Percentiles rank a stretch among this genome's conserved stretches.
These are phyloP conservation scores for Mythimna loreyi DNA, from an alignment of 2,888 invertebrate genomes.

Conservation along the genomic window DNA sequence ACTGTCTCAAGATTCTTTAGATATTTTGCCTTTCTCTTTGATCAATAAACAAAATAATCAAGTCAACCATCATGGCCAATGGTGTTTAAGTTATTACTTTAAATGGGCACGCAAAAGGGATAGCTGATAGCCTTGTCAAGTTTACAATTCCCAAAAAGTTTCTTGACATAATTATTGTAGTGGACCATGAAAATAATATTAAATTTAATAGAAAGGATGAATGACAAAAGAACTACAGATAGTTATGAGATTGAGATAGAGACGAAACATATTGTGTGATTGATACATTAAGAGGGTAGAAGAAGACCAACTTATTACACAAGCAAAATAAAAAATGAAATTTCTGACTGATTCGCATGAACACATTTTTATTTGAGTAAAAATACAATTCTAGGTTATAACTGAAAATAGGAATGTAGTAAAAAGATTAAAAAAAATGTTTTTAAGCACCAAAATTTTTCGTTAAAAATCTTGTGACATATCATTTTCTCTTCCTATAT, in stretches of 20 bases:
- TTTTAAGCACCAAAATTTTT: no score
- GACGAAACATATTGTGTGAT: constrained; percentile 5
- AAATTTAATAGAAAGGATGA: not conserved
- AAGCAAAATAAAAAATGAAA: no score
- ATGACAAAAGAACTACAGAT: not conserved
- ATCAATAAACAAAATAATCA: constrained; percentile 50
- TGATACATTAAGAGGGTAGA: constrained; percentile 5
- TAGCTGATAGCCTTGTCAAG: constrained; percentile 62
- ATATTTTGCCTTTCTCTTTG: constrained; percentile 62
- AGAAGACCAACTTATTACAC: no score
- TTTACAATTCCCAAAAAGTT: constrained; percentile 61
- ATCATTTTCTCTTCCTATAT: constrained; percentile 5
- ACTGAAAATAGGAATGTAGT: no score
- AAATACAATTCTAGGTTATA: no score
- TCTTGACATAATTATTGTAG: constrained; percentile 51
- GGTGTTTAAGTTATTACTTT: constrained; percentile 47
- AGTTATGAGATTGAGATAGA: not conserved
- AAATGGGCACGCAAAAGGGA: constrained; percentile 62
- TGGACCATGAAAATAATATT: constrained; percentile 39
- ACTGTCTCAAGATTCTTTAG: constrained; percentile 52
- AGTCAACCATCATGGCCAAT: constrained; percentile 62
- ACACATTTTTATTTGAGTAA: no score
- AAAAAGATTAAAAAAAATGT: no score
- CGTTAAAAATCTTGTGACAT: no score
- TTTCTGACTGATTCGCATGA: no score